Percentiles rank a stretch among this genome's conserved stretches.
These are phyloP conservation scores for Pollenia amentaria DNA, from an alignment of 2,888 invertebrate species.

Conservation along the genomic window DNA sequence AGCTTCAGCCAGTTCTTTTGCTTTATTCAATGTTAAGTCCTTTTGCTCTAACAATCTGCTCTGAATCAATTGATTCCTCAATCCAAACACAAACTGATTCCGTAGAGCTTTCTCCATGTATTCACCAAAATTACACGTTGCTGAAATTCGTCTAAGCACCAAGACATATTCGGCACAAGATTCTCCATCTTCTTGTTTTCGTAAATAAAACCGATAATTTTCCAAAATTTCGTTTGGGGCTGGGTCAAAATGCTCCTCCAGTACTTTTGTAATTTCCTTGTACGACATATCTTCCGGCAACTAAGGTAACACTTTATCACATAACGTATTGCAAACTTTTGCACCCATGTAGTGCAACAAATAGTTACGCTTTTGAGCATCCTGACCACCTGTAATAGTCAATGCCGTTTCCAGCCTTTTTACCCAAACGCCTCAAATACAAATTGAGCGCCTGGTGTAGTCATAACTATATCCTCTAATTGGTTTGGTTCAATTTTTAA, in stretches of 20 bases:
- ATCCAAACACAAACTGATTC: conserved; percentile 57
- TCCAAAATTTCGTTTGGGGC: conserved; percentile 66
- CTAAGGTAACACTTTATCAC: conserved; percentile 56
- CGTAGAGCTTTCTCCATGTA: conserved; percentile 46
- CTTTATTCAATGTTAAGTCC: conserved; percentile 21
- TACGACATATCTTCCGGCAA: conserved; percentile 49
- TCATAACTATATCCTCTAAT: no score
- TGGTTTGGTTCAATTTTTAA: conserved; percentile 34
- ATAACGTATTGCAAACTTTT: conserved; percentile 49
- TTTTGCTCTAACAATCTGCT: conserved; percentile 46
- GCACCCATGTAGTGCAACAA: conserved; percentile 61
- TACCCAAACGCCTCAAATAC: no score
- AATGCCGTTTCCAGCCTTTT: no score
- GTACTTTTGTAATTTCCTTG: conserved; percentile 43
- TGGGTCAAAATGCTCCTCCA: conserved; percentile 59
- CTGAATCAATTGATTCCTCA: conserved; percentile 47
- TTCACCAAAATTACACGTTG: conserved; percentile 58
- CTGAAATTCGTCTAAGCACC: conserved; percentile 48
- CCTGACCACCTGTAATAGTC: conserved; percentile 42
- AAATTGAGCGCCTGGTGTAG: conserved; percentile 23
- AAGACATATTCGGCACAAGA: conserved; percentile 48
- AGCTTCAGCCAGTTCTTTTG: conserved; percentile 20
- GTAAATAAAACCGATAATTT: conserved; percentile 66
- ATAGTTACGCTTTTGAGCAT: conserved; percentile 34
- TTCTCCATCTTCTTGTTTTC: conserved; percentile 59